Conservation (phyloP, 2,888 invertebrate genomes). For the Torymus auratus region DNA sequence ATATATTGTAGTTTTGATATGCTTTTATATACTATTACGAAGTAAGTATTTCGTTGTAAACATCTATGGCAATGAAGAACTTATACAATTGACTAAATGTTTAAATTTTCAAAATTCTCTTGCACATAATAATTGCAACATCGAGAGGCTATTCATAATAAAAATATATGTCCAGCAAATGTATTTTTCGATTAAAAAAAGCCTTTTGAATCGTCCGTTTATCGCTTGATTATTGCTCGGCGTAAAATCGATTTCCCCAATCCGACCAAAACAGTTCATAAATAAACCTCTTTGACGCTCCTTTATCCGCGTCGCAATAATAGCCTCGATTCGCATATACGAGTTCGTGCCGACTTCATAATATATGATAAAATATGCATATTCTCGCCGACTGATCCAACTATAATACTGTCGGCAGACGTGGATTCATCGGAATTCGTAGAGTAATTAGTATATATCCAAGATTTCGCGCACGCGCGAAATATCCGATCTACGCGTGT, state of each 20-base stretch:
- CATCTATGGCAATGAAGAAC: too few relatives aligned
- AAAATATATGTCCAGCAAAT: neutral
- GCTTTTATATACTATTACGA: too few relatives aligned
- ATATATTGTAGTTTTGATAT: too few relatives aligned
- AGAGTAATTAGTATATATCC: conserved; percentile 1
- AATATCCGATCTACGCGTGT: neutral
- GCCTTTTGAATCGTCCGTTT: neutral
- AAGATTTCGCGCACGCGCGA: neutral
- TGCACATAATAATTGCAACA: too few relatives aligned
- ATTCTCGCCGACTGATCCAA: conserved; percentile 15
- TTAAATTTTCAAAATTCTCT: too few relatives aligned
- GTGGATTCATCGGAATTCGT: conserved; percentile 34
- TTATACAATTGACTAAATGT: too few relatives aligned
- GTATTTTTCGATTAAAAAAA: neutral
- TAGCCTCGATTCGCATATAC: conserved; percentile 42
- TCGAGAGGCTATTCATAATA: too few relatives aligned
- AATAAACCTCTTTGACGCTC: conserved; percentile 1
- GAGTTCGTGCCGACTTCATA: neutral
- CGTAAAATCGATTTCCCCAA: neutral
- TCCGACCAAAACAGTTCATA: conserved; percentile 18
- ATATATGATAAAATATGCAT: conserved; percentile 48
- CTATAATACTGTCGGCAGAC: conserved; percentile 15
- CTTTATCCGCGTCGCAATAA: conserved; percentile 30
- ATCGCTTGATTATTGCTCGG: conserved; percentile 18
- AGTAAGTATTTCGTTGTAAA: too few relatives aligned